Base-by-base conservation (phyloP, 2,888 invertebrate species). In the Smittia aterrima region DNA sequence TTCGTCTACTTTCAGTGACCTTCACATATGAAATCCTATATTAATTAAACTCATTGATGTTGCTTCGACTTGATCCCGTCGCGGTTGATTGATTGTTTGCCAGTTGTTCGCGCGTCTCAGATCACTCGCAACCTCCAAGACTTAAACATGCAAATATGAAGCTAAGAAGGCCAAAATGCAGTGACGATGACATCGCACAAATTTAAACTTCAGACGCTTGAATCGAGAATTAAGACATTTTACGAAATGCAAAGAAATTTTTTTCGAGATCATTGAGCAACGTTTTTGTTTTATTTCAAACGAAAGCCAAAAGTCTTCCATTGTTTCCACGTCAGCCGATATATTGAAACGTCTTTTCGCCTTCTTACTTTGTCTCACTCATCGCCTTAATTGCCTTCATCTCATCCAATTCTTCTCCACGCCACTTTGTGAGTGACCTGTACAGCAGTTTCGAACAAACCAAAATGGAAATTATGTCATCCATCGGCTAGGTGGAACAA, bases 401-500 rank as follows among this genome's bases (percentile, higher is more conserved):
- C 66, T 66, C 18, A 9, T 38, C 4, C 27, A 18, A 16, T 38
- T 66, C 32, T 18, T 40, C 22, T 40, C 32, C 32, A 38, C 47
- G 7, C 47, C 47, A 47, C 47, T 47, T 27, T n/a, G n/a, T n/a
- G n/a, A 54, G n/a, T 62, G 72, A 72, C 72, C 71, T 54, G 58
- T 16, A 27, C 18, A 71, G 16, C 20, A 20, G 47, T 6, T 18
- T 22, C 3, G n/a, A n/a, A n/a, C n/a, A n/a, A n/a, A 27, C 25
- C 70, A 25, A 38, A 58, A 25, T 25, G 53, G 53, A 53, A 72
- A 72, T 72, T 58, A 72, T 72, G 72, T 72, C 72, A 72, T 72
- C 24, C 18, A 72, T n/a, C 18, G 18, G 40, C 40, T 66, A 11
- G 18, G 62, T 18, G 24, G 54, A 40, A 11, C 7, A 7, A 58